Evolutionary conservation across 2,888 invertebrate genomes (phyloP).

Genomic region (Ceratothoa steindachneri): DNA sequence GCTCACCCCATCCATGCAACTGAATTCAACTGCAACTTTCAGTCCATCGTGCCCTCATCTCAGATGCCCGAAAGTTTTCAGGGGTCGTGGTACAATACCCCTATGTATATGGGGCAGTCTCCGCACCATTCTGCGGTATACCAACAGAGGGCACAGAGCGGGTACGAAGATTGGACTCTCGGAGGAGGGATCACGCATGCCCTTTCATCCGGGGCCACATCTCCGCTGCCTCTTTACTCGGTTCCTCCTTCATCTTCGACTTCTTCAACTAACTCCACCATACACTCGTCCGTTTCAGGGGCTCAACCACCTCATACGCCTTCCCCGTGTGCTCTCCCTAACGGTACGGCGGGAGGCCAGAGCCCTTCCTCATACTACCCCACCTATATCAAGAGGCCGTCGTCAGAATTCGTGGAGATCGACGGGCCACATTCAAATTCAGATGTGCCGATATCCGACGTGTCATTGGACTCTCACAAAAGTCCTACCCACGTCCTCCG

Average conservation of each 20-base stretch:
- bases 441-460: not conserved
- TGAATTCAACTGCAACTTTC: slow-evolving; percentile 32
- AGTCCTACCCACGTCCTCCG: slow-evolving; percentile 51
- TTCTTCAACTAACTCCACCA: not conserved
- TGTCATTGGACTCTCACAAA: not conserved
- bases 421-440: not conserved
- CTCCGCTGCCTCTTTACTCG: slow-evolving; percentile 24
- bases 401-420: not conserved
- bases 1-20: slow-evolving; percentile 23
- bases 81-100: slow-evolving; percentile 28
- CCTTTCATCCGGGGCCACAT: slow-evolving; percentile 19
- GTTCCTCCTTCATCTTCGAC: slow-evolving; percentile 12
- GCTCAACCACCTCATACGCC: slow-evolving; percentile 30
- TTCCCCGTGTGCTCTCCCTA: slow-evolving; percentile 19
- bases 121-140: slow-evolving; percentile 26
- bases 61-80: slow-evolving; percentile 27
- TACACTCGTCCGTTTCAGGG: not conserved
- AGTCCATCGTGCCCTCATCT: slow-evolving; percentile 26
- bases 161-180: slow-evolving; percentile 35
- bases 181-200: slow-evolving; percentile 12
- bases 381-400: slow-evolving; percentile 5
- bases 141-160: slow-evolving; percentile 27
- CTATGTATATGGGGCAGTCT: slow-evolving; percentile 27
- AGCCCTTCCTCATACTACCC: slow-evolving; percentile 18
- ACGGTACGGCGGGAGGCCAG: not conserved